Conservation (phyloP, 2,888 invertebrate species). For the Ochropleura leucogaster region DNA sequence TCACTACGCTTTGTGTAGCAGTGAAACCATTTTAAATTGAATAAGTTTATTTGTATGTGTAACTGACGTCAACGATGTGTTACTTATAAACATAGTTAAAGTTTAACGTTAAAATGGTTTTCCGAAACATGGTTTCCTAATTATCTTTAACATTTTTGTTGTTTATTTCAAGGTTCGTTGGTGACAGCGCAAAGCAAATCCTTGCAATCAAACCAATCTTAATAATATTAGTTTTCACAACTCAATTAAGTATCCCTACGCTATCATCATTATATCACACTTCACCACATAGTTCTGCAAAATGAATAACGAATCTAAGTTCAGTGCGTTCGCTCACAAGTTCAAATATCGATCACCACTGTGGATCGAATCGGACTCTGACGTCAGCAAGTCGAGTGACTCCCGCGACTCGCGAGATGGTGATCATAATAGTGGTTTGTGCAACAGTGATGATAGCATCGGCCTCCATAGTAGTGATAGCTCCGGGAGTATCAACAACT, state of each 20-base stretch:
- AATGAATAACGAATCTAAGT: constrained; percentile 76
- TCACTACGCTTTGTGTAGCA: neutral
- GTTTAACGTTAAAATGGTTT: neutral
- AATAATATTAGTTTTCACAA: neutral
- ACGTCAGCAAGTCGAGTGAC: constrained; percentile 76
- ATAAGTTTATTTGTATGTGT: neutral
- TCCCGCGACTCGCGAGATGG: constrained; percentile 46
- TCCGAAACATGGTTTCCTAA: neutral
- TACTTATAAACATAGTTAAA: neutral
- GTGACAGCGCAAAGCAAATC: neutral
- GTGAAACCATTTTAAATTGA: neutral
- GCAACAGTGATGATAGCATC: constrained; percentile 81
- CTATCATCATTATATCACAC: constrained; percentile 9
- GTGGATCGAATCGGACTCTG: constrained; percentile 88
- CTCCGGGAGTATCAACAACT: constrained; percentile 87
- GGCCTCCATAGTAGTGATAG: constrained; percentile 77
- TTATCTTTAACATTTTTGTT: neutral
- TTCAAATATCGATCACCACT: constrained; percentile 88
- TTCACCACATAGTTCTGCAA: constrained; percentile 10
- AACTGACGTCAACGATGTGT: neutral
- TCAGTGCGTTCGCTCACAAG: constrained; percentile 84
- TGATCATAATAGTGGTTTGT: constrained; percentile 49
- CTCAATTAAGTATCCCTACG: neutral
- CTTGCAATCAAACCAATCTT: neutral
- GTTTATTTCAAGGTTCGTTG: no score